Conservation (phyloP, 2,888 invertebrate genomes). For the Mellilla xanthometata region DNA sequence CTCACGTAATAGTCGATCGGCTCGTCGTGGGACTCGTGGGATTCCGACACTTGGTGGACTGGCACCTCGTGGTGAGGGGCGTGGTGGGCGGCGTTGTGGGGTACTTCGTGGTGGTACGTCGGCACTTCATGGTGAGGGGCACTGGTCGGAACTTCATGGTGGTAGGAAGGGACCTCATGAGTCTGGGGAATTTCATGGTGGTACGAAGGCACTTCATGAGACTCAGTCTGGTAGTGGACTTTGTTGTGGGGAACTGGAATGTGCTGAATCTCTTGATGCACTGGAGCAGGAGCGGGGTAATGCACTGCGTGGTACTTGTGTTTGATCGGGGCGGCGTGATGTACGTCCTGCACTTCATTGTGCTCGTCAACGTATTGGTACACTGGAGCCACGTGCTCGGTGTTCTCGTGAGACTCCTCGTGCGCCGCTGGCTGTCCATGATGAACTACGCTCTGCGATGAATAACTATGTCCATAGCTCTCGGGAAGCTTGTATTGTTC, state of each 20-base stretch:
- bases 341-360: constrained; percentile 35
- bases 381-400: constrained; percentile 51
- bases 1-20: constrained; percentile 77
- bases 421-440: constrained; percentile 43
- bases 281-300: constrained; percentile 30
- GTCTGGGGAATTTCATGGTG: constrained; percentile 7
- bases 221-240: constrained; percentile 27
- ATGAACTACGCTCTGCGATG: constrained; percentile 55
- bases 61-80: constrained; percentile 28
- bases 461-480: constrained; percentile 45
- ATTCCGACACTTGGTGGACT: constrained; percentile 31
- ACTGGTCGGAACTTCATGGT: constrained; percentile 13
- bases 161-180: constrained; percentile 14
- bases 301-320: constrained; percentile 31
- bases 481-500: constrained; percentile 38
- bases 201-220: constrained; percentile 23
- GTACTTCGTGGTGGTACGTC: constrained; percentile 12
- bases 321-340: constrained; percentile 26
- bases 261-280: constrained; percentile 43
- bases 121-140: constrained; percentile 23
- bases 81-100: constrained; percentile 11
- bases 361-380: constrained; percentile 51
- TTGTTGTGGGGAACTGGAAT: constrained; percentile 36
- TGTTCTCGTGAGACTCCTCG: constrained; percentile 49
- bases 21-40: constrained; percentile 58